Conservation (phyloP, 2,888 invertebrate species). For the Hyles lineata region DNA sequence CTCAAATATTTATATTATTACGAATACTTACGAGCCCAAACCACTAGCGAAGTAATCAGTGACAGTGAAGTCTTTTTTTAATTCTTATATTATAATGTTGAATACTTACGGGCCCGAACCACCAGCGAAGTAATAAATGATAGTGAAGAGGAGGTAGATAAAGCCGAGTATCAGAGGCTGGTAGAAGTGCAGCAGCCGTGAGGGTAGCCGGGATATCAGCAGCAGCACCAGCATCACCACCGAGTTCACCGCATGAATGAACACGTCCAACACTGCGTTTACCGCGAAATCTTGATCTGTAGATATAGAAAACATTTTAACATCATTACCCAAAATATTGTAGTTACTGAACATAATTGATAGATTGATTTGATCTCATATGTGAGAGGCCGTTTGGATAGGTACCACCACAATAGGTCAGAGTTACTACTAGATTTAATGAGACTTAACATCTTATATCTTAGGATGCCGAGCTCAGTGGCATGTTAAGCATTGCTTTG, state of each 20-base stretch:
- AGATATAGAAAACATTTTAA: conserved; percentile 4
- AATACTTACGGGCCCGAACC: conserved; percentile 87
- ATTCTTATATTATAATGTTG: no score
- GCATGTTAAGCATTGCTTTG: no score
- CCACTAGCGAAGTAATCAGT: not conserved
- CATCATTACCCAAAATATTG: not conserved
- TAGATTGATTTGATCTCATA: no score
- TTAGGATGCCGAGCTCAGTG: no score
- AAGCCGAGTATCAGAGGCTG: conserved; percentile 86
- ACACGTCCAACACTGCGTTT: conserved; percentile 62
- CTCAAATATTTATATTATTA: no score
- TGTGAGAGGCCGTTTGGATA: no score
- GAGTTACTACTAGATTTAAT: no score
- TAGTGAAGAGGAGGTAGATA: conserved; percentile 88
- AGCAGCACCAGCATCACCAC: conserved; percentile 89
- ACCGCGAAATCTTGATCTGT: conserved; percentile 57
- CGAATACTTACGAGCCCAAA: no score
- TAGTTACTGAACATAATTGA: no score
- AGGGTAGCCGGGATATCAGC: conserved; percentile 88
- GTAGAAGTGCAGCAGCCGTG: conserved; percentile 84
- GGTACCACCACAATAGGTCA: no score
- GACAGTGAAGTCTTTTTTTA: conserved; percentile 82
- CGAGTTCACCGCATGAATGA: conserved; percentile 87
- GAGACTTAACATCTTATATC: no score
- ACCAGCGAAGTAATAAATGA: conserved; percentile 89